These are phyloP conservation scores for Xenopus laevis DNA, from an alignment of 2,113 vertebrate species.

Conservation along the genomic window DNA sequence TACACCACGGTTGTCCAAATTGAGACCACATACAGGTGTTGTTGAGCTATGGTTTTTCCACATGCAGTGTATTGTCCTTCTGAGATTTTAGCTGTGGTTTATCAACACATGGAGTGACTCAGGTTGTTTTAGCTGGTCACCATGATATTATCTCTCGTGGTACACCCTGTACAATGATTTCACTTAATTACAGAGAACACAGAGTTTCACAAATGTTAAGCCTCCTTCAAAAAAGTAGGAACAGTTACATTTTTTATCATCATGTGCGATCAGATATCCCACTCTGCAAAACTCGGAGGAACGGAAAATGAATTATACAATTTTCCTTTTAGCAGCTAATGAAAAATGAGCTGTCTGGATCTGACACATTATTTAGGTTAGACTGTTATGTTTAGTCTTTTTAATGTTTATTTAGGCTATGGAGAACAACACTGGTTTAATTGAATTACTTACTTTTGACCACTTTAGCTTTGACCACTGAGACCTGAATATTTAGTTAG, in stretches of 20 bases:
- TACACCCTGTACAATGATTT: too few species aligned
- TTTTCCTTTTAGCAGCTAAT: conserved; percentile 53
- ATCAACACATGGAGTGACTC: too few species aligned
- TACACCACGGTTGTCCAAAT: too few species aligned
- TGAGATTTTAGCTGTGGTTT: too few species aligned
- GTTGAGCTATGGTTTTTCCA: too few species aligned
- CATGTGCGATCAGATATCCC: conserved; percentile 31
- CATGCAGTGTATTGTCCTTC: too few species aligned
- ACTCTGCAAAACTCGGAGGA: conserved; percentile 13
- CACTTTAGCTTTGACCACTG: conserved; percentile 43
- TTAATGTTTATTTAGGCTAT: conserved; percentile 51
- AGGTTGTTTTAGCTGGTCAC: too few species aligned
- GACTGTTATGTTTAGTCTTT: conserved; percentile 49
- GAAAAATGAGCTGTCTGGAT: conserved; percentile 25
- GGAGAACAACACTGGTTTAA: conserved; percentile 41
- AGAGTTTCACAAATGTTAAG: background rate
- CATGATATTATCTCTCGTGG: too few species aligned
- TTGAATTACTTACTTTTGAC: conserved; percentile 45
- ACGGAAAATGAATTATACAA: conserved; percentile 39
- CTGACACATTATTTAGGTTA: conserved; percentile 49
- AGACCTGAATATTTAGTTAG: conserved; percentile 46
- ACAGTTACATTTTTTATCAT: conserved; percentile 17
- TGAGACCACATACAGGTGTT: too few species aligned
- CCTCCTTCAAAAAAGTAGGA: background rate
- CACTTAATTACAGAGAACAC: too few species aligned